A percentile compares a stretch with the other conserved stretches of the same genome.
Evolutionary conservation across 2,113 vertebrate species (phyloP).

Genomic region (Cathartes aura): DNA sequence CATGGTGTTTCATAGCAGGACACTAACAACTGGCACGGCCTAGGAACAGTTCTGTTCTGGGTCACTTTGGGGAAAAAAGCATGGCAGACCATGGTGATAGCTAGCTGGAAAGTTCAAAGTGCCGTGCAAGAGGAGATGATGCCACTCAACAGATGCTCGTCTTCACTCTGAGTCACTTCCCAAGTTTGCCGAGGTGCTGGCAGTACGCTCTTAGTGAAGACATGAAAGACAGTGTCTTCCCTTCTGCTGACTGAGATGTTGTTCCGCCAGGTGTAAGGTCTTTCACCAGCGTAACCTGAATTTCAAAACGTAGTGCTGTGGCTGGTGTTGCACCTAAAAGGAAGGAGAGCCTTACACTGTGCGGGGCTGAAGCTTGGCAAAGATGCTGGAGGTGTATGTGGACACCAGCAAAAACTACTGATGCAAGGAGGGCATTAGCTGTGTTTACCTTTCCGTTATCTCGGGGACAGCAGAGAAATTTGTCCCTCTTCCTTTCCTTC

Average conservation of each 20-base stretch:
- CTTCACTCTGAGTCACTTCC: neutral
- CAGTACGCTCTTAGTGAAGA: fast-evolving
- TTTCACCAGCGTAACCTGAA: neutral
- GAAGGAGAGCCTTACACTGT: neutral
- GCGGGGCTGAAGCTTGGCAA: neutral
- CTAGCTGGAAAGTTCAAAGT: neutral
- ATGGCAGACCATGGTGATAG: neutral
- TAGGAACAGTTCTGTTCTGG: neutral
- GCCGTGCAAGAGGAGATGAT: neutral
- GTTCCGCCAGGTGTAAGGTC: neutral
- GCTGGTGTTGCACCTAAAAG: neutral
- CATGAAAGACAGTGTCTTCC: neutral
- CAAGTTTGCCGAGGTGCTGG: neutral
- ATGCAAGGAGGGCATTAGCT: neutral
- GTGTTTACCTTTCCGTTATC: neutral
- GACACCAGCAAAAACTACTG: neutral
- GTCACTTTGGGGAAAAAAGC: neutral
- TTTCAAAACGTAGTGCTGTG: neutral
- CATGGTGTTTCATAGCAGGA: neutral
- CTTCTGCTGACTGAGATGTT: neutral
- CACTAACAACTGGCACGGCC: neutral
- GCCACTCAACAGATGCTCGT: too few relatives aligned
- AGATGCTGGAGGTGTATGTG: neutral
- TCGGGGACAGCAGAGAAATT: neutral
- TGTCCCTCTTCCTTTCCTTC: neutral